Evolutionary conservation across 2,888 invertebrate species (phyloP).

Genomic region (Dioctria linearis): DNA sequence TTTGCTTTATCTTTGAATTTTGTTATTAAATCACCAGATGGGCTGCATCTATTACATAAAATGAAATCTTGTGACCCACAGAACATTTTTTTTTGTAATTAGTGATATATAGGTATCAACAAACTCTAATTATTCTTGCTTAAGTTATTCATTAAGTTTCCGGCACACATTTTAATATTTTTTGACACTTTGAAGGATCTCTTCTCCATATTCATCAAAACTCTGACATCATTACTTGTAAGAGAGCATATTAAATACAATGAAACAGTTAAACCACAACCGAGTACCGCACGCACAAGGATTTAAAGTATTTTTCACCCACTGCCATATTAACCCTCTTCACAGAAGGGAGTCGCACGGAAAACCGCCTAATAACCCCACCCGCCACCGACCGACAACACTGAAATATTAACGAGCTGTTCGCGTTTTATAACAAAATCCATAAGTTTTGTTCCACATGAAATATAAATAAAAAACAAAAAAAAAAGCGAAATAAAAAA

Average conservation of each 20-base stretch:
- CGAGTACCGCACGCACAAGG: neutral
- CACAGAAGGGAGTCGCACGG: constrained; percentile 14
- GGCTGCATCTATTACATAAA: neutral
- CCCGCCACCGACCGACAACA: neutral
- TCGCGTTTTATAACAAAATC: constrained; percentile 52
- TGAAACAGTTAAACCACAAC: constrained; percentile 25
- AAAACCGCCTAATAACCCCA: neutral
- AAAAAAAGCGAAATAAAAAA: neutral
- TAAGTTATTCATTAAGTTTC: neutral
- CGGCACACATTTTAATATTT: no score
- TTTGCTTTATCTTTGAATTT: no score
- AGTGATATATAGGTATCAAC: no score
- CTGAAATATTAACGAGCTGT: constrained; percentile 53
- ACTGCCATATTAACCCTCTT: constrained; percentile 10
- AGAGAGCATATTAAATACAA: constrained; percentile 20
- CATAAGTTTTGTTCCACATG: constrained; percentile 45
- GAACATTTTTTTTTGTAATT: no score
- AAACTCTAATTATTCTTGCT: neutral
- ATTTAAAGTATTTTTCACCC: constrained; percentile 17
- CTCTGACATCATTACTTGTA: constrained; percentile 8
- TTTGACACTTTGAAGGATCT: neutral
- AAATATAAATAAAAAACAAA: constrained; percentile 30
- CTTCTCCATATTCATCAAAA: constrained; percentile 24
- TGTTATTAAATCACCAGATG: no score
- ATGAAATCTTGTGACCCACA: neutral